Evolutionary conservation across 2,888 invertebrate genomes (phyloP), one percentile per base, ranked within the genome.

Genomic region (Orthosia cruda): DNA sequence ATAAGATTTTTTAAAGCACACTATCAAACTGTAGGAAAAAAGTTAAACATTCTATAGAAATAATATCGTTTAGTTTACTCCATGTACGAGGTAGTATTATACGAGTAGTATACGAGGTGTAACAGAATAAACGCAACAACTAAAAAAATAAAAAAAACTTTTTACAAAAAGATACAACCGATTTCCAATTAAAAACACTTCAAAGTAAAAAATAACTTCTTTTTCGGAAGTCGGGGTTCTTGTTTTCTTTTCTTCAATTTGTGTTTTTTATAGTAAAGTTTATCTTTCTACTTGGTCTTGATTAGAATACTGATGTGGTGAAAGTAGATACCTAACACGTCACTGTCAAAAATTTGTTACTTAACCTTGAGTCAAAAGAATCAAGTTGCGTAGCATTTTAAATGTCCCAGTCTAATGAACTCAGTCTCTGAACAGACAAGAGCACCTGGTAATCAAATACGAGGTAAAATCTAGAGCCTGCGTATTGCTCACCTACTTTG

Each of bases 361-460:
- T n/a, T n/a, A n/a, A n/a, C n/a, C n/a, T 32, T 47, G 45, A 15
- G 20, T 52, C 26, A 26, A 20, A 58, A 5, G 15, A 58, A 47
- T 32, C 3, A 26, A 0, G 32, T 74, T 49, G 13, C 18, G n/a
- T 18, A 16, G 1, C 16, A 1, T 49, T 7, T 40, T 2, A 15
- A 59, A 58, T 58, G 32, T 18, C 5, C 13, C n/a, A 16, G 64
- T 13, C 15, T 40, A 49, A 55, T 65, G 20, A 75, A 45, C 15
- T 26, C 16, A 57, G 50, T 40, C 47, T 76, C 13, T 16, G 20
- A 76, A 52, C 58, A 67, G 32, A 59, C 47, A 2, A 32, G 2
- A 52, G 77, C 52, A 68, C 32, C 67, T 76, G n/a, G 4, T 63
- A 16, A 13, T 45, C 18, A 59, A 67, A 67, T 54, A 76, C 16